Percentiles rank a stretch among this genome's conserved stretches.
These are phyloP conservation scores for Furcifer pardalis DNA, from an alignment of 2,797 vertebrate genomes.

Conservation along the genomic window DNA sequence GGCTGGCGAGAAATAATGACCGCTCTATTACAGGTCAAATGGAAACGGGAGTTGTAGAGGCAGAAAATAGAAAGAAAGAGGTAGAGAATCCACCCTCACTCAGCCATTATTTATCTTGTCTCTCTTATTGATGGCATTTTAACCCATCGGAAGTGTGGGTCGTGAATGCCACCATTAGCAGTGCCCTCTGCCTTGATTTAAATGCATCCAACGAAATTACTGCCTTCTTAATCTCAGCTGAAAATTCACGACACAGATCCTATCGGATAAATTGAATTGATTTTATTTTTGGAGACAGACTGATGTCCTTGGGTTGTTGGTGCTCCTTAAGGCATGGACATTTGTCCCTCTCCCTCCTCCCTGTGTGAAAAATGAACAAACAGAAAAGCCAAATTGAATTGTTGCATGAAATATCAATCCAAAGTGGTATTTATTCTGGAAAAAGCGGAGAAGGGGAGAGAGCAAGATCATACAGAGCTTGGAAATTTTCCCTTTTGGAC, in stretches of 20 bases:
- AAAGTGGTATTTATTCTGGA: background rate
- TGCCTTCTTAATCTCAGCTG: background rate
- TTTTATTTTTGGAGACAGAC: background rate
- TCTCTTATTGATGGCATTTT: constrained; percentile 33
- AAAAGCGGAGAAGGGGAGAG: no score
- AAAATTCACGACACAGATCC: background rate
- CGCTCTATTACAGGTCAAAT: background rate
- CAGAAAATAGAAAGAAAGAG: background rate
- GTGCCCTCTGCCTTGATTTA: constrained; percentile 6
- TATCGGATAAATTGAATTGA: background rate
- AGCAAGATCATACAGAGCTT: no score
- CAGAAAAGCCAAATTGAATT: background rate
- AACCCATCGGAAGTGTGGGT: constrained; percentile 11
- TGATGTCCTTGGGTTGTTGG: background rate
- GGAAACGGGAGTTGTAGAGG: background rate
- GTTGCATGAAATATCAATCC: background rate
- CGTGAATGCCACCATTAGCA: background rate
- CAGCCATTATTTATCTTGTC: constrained; percentile 16
- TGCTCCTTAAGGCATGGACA: background rate
- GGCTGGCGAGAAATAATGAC: background rate
- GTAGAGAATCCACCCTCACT: background rate
- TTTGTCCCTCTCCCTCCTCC: background rate
- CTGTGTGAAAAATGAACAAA: background rate
- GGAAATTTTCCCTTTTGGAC: no score
- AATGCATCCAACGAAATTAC: constrained; percentile 11